Conservation (phyloP, 2,888 invertebrate species). For the Omphaloscelis lunosa region DNA sequence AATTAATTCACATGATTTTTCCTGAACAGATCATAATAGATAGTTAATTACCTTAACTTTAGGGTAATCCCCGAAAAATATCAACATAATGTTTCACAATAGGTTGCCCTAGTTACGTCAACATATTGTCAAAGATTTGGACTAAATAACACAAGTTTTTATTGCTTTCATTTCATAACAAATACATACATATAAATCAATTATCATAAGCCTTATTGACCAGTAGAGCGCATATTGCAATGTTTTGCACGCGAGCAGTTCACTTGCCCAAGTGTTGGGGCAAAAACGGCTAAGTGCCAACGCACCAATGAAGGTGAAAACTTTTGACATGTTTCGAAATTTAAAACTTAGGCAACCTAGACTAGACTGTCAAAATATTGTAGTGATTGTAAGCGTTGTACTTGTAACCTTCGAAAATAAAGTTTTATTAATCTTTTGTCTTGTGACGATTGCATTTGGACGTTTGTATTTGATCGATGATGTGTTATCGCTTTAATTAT, state of each 20-base stretch:
- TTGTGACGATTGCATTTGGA: not conserved
- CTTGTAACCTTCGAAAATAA: slow-evolving; percentile 21
- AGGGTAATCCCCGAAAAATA: not conserved
- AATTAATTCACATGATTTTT: not conserved
- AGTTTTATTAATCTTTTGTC: not conserved
- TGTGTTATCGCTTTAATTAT: not conserved
- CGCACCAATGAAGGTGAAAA: slow-evolving; percentile 30
- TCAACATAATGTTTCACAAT: not conserved
- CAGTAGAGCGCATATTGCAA: slow-evolving; percentile 63
- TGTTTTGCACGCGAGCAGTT: slow-evolving; percentile 57
- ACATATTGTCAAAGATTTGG: slow-evolving; percentile 14
- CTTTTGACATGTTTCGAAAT: slow-evolving; percentile 38
- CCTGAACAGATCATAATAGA: not conserved
- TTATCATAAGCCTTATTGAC: slow-evolving; percentile 60
- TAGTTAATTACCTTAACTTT: not conserved
- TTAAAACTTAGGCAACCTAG: slow-evolving; percentile 40
- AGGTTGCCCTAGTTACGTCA: not conserved
- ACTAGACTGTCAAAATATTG: slow-evolving; percentile 1
- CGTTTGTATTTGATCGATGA: not conserved
- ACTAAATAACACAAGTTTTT: slow-evolving; percentile 35
- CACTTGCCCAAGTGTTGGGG: slow-evolving; percentile 50
- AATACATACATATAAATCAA: slow-evolving; percentile 56
- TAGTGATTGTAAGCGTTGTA: not conserved
- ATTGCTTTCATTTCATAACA: slow-evolving; percentile 52
- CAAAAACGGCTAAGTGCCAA: slow-evolving; percentile 40